Conservation (phyloP, 53 echinoderm and acorn worm species). For the Actinopyga echinites region DNA sequence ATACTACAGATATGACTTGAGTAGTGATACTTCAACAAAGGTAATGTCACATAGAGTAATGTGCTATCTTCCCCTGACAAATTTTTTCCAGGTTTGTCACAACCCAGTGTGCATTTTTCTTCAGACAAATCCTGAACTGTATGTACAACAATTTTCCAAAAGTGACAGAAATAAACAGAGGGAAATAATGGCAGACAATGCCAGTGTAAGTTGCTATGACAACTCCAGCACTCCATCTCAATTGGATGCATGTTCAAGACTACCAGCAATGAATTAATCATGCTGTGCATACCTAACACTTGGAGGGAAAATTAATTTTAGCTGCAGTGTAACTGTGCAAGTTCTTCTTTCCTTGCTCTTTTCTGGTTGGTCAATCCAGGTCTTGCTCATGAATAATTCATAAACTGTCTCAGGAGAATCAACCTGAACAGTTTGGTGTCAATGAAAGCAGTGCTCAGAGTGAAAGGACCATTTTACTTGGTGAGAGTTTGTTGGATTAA, state of each 20-base stretch:
- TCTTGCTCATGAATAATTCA: conserved; percentile 30
- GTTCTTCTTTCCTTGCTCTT: not conserved
- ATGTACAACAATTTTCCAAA: not conserved
- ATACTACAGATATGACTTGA: too few relatives aligned
- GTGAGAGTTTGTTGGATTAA: conserved; percentile 35
- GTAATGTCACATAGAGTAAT: too few relatives aligned
- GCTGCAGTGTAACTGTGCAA: not conserved
- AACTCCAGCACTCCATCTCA: conserved; percentile 21
- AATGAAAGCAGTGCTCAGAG: conserved; percentile 33
- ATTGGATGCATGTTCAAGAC: conserved; percentile 4
- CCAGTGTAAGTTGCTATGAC: not conserved
- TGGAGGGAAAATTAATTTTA: conserved; percentile 36
- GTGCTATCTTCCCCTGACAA: too few relatives aligned
- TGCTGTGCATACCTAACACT: conserved; percentile 23
- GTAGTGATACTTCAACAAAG: too few relatives aligned
- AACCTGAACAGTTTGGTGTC: conserved; percentile 30
- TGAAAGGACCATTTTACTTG: conserved; percentile 17
- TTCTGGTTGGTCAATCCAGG: not conserved
- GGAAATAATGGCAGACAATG: conserved; percentile 8
- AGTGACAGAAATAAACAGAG: conserved; percentile 19
- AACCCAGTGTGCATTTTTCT: too few relatives aligned
- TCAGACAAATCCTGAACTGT: too few relatives aligned
- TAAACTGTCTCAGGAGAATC: conserved; percentile 30
- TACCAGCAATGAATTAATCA: conserved; percentile 37
- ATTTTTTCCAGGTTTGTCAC: too few relatives aligned